Conservation (phyloP, 2,888 invertebrate genomes). For the Lobophora halterata region DNA sequence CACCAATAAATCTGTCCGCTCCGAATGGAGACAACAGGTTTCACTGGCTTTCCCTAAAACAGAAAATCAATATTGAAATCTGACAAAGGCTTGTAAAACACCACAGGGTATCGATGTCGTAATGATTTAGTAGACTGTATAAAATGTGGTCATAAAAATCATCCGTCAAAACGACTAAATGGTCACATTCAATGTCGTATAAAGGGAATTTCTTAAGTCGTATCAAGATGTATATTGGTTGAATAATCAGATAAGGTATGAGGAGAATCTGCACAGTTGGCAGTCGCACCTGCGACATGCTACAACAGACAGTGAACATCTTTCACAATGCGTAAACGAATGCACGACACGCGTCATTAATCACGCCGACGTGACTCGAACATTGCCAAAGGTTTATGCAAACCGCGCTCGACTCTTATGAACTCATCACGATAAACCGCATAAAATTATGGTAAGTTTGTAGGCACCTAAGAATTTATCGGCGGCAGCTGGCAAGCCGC, state of each 20-base stretch:
- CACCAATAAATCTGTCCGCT: conserved; percentile 31
- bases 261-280: conserved; percentile 30
- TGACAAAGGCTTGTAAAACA: conserved; percentile 25
- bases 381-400: conserved; percentile 62
- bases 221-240: conserved; percentile 24
- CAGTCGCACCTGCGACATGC: conserved; percentile 33
- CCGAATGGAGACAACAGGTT: conserved; percentile 29
- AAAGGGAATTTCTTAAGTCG: conserved; percentile 21
- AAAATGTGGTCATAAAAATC: conserved; percentile 19
- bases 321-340: conserved; percentile 50
- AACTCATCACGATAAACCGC: conserved; percentile 66
- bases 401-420: conserved; percentile 50
- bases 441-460: conserved; percentile 56
- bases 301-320: conserved; percentile 41
- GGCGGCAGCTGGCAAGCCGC: conserved; percentile 56
- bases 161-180: conserved; percentile 15
- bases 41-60: conserved; percentile 27
- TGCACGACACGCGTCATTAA: conserved; percentile 55
- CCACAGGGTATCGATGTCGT: conserved; percentile 10
- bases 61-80: conserved; percentile 24
- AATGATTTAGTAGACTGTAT: conserved; percentile 10
- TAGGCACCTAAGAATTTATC: conserved; percentile 41
- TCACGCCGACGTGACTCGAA: conserved; percentile 55
- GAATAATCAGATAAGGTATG: conserved; percentile 31
- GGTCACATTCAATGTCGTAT: conserved; percentile 19